Conservation (phyloP, 2,888 invertebrate genomes). For the Nebria brevicollis region DNA sequence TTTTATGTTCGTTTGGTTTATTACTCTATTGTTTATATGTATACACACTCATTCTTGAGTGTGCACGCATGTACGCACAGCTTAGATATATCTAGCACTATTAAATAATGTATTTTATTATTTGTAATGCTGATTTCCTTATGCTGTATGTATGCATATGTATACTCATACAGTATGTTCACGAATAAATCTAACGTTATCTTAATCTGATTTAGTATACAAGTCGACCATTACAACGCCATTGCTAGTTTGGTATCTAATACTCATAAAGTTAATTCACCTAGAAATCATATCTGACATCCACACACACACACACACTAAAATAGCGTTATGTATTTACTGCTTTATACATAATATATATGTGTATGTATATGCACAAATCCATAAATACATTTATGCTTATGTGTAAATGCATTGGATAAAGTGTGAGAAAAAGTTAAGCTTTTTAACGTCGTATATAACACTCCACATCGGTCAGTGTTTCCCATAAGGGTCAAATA, state of each 20-base stretch:
- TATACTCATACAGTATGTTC: background rate
- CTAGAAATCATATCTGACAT: constrained; percentile 21
- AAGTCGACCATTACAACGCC: background rate
- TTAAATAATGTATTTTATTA: background rate
- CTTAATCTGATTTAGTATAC: background rate
- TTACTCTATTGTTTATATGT: background rate
- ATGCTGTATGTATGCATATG: background rate
- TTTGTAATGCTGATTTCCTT: background rate
- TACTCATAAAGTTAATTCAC: constrained; percentile 10
- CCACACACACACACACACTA: background rate
- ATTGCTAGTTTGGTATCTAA: background rate
- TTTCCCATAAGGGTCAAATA: background rate
- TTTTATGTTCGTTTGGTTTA: background rate
- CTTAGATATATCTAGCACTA: background rate
- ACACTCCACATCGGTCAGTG: background rate
- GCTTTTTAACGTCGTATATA: background rate
- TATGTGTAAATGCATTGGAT: background rate
- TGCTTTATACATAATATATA: no score
- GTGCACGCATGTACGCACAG: background rate
- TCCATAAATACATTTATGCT: background rate
- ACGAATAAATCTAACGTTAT: background rate
- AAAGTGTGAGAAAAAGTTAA: background rate
- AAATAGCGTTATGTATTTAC: no score
- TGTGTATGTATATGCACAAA: background rate
- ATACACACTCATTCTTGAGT: background rate